Evolutionary conservation across 2,113 vertebrate species (phyloP), one percentile per base, ranked within the genome.

Genomic region (Micronycteris hirsuta): DNA sequence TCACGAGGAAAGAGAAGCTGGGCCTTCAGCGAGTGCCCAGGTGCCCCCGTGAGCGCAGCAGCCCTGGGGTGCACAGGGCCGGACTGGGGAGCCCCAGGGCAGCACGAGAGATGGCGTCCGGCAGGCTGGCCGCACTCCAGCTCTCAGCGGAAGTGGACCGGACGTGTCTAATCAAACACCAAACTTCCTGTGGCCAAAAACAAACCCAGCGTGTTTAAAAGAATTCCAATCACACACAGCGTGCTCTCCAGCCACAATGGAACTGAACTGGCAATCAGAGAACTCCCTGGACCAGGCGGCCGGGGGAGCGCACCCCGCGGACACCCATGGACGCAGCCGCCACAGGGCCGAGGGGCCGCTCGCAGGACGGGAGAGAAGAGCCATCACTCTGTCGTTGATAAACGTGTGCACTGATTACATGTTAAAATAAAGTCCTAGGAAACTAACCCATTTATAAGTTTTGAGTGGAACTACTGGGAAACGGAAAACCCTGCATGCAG

Each of bases 261-360:
- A 11, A 15, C 26, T 31, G 2, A 31, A 33, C 24, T 31, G 61
- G 28, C 33, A 5, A 16, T 15, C 31, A 2, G 13, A 65, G 13
- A 15, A 65, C 61, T 15, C 61, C 26, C 61, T 1, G 28, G 3
- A 31, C 4, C 26, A 31, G 56, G 24, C 4, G 26, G 58, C 58
- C 20, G 26, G 24, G 58, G 12, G 26, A 12, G 58, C 2, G 26
- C 58, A 12, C 9, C 58, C 20, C 10, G 7, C 4, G 10, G 58
- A 12, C 26, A 7, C 58, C 54, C 13, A 13, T 2, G 28, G 28
- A 31, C 6, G 2, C 0, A 8, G 28, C 31, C 61, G 5, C 12
- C 4, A 3, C 61, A 1, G 58, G 26, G 58, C 58, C 9, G 22
- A 28, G 26, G 28, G 26, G 28, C 26, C 1, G 4, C 22, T 11